Evolutionary conservation across 2,113 vertebrate species (phyloP), one percentile per base, ranked within the genome.

Genomic region (Chascanopsetta lugubris): DNA sequence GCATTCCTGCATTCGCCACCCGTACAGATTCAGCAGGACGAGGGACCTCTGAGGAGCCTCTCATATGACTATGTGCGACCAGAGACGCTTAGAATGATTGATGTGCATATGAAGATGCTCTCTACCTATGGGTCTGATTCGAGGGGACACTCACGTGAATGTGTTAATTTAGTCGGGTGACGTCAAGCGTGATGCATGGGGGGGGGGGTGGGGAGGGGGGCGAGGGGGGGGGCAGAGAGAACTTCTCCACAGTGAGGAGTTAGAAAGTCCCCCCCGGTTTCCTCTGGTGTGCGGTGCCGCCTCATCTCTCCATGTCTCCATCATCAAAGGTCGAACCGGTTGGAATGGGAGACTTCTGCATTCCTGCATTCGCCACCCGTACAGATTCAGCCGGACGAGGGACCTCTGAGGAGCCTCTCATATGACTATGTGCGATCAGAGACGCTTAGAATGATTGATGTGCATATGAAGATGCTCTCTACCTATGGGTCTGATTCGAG

Each of bases 291-390:
- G 26, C 8, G 21, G 36, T 38, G 20, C 26, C 55, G 32, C 34
- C 67, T 76, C 27, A 56, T 47, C 29, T 58, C 67, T 9, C 13
- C 17, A 17, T 46, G 26, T 83, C 71, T 71, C 65, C 84, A 82
- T 83, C 77, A 80, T 72, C 82, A 72, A 24, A 50, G 34, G 18
- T 48, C 61, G 51, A 82, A 85, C 82, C 56, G 61, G 6, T 1
- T 38, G 71, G 73, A 80, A 83, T 74, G 57, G 64, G 11, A 53
- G 42, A 64, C 72, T 20, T 82, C 80, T 77, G 48, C 60, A 58
- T 56, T 58, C 65, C 48, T 68, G 71, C 69, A 51, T 56, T 62
- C 45, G 6, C n/a, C n/a, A n/a, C 67, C 50, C 13, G 0, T 45
- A 72, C 40, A 51, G 65, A 71, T 70, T 63, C 26, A 9, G 21